Base-by-base conservation (phyloP, 1,140 invertebrate species). In the Homalodisca vitripennis region DNA sequence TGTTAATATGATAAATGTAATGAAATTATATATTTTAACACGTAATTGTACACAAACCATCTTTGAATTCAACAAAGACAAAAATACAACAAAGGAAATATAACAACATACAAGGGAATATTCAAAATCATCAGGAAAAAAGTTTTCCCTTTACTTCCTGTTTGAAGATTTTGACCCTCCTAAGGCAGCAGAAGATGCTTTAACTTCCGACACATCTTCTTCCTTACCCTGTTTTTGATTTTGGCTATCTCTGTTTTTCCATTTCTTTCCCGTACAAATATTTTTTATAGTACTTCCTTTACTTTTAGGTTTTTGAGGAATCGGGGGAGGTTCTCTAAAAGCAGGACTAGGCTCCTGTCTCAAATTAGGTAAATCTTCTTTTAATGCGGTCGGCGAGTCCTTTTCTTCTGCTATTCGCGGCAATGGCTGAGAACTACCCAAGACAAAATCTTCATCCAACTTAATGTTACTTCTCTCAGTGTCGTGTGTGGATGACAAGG, bases 401-500 rank as follows among this genome's bases (percentile, higher is more conserved):
- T 92, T 92, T 77, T 93, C 91, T 76, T 93, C 92, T 0, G 92
- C 91, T 72, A 91, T 91, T 68, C 89, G 81, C 2, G 89, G 89
- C 51, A 91, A 75, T 2, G 83, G 75, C 75, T 86, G 84, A 68
- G 80, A 81, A 29, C 34, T 47, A 20, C 68, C 41, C 3, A 75
- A 29, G 78, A 81, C 68, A 80, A 74, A 69, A 22, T 74, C 72
- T 6, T 57, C 27, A n/a, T 73, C 72, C 66, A 27, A 3, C 73
- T 70, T 29, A 32, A 14, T 66, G 24, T n/a, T 63, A 22, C 64
- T 65, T 14, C 66, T 64, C 0, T 71, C 70, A 68, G 70, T 73
- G 32, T 71, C 68, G 30, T 68, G 55, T 10, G 57, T n/a, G 17
- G 51, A 31, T 69, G 69, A 70, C 12, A 64, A 20, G 22, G 70